Evolutionary conservation across 2,797 vertebrate genomes (phyloP).

Genomic region (Poecilia velifera): DNA sequence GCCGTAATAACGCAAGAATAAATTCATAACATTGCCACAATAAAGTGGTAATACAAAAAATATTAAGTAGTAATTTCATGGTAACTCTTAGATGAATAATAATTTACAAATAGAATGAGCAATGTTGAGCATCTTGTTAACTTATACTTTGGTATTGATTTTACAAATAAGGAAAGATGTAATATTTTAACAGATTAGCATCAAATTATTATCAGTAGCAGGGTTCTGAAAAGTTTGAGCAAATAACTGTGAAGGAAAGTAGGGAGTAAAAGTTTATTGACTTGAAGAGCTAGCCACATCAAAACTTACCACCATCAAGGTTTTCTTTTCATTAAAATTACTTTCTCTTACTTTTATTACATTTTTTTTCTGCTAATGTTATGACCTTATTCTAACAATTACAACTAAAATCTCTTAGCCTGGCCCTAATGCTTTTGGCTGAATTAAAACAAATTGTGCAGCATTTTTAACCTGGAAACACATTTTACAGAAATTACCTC

Average conservation of each 20-base stretch:
- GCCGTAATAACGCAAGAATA: background rate
- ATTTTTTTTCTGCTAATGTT: background rate
- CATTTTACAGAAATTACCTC: slow-evolving; percentile 38
- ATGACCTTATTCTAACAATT: background rate
- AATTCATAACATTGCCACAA: background rate
- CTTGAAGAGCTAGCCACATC: too few relatives aligned
- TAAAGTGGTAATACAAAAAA: background rate
- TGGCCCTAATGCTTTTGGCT: background rate
- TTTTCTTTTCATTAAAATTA: background rate
- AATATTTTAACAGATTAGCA: background rate
- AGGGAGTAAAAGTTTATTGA: too few relatives aligned
- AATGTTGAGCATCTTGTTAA: background rate
- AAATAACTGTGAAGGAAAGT: too few relatives aligned
- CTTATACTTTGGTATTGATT: background rate
- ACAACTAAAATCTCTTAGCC: background rate
- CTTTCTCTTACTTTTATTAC: background rate
- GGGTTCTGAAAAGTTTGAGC: too few relatives aligned
- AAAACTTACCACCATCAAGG: background rate
- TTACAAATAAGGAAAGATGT: background rate
- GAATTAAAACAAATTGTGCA: slow-evolving; percentile 4
- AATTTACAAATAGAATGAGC: background rate
- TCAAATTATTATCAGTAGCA: background rate
- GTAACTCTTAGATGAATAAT: background rate
- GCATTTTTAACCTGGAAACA: slow-evolving; percentile 10
- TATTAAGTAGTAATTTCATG: background rate